Evolutionary conservation across 1,140 invertebrate genomes (phyloP).

Genomic region (Temnothorax nylanderi): DNA sequence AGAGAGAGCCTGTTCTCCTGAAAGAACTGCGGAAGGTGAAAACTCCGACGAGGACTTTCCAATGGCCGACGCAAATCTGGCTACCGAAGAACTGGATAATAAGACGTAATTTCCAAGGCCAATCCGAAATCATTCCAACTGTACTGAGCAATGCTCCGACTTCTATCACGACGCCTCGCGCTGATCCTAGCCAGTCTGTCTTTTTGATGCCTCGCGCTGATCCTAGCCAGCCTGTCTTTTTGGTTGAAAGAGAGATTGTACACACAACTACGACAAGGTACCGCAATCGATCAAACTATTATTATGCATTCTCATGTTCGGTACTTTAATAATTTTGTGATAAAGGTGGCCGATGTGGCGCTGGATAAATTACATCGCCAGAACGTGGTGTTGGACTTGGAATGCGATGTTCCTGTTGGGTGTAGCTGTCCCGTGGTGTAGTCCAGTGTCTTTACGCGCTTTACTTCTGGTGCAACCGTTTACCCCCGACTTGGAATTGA

Average conservation of each 20-base stretch:
- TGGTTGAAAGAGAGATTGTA: conserved; percentile 91
- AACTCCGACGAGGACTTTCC: conserved; percentile 93
- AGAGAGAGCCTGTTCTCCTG: conserved; percentile 93
- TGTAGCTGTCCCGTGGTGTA: conserved; percentile 96
- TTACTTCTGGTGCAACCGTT: conserved; percentile 93
- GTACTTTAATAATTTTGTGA: neutral
- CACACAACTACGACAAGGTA: conserved; percentile 92
- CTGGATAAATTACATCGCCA: conserved; percentile 90
- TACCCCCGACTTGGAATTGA: conserved; percentile 94
- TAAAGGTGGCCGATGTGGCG: conserved; percentile 95
- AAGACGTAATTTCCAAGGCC: conserved; percentile 92
- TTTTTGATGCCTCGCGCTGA: conserved; percentile 94
- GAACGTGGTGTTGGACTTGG: conserved; percentile 97
- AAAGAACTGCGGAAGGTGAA: conserved; percentile 95
- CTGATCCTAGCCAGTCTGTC: conserved; percentile 94
- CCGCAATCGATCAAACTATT: conserved; percentile 81
- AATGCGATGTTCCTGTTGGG: conserved; percentile 97
- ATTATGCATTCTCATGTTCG: neutral
- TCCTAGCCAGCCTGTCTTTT: conserved; percentile 94
- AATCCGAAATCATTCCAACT: conserved; percentile 94
- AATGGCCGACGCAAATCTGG: conserved; percentile 96
- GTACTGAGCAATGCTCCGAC: conserved; percentile 93
- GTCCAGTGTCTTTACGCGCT: conserved; percentile 94
- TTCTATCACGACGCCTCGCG: conserved; percentile 94
- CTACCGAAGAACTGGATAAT: conserved; percentile 94